A percentile compares a stretch with the other conserved stretches of the same genome.
phyloP scores from a whole-genome alignment of 2,888 invertebrate genomes.

The Incurvaria masculella region DNA sequence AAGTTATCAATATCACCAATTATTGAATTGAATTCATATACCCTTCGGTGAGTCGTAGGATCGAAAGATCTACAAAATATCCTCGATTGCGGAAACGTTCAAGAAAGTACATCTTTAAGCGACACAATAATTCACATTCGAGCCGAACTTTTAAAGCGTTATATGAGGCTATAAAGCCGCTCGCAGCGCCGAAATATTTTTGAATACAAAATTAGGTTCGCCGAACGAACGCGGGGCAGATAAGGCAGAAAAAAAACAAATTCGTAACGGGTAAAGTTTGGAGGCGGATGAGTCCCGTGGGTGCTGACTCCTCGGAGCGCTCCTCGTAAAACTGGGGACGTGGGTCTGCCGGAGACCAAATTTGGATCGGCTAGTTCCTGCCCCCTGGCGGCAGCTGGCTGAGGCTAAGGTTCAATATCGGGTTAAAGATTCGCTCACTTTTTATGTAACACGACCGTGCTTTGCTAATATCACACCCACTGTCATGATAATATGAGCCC shows the following conservation, averaged over 20 bases:
- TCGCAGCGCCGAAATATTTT: slow-evolving; percentile 54
- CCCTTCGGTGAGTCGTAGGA: no score
- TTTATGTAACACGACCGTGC: no score
- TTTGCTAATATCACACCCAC: no score
- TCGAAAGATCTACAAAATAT: neutral
- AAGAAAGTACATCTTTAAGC: neutral
- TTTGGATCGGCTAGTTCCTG: neutral
- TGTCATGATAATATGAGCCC: no score
- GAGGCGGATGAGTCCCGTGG: slow-evolving; percentile 55
- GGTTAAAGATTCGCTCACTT: no score
- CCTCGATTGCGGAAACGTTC: neutral
- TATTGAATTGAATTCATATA: no score
- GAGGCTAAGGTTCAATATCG: no score
- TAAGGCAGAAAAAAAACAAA: slow-evolving; percentile 56
- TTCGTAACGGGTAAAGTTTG: slow-evolving; percentile 59
- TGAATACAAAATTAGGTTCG: slow-evolving; percentile 58
- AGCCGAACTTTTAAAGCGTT: slow-evolving; percentile 52
- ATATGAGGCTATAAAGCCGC: slow-evolving; percentile 55
- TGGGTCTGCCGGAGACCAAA: slow-evolving; percentile 26
- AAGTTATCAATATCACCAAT: no score
- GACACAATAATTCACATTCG: neutral
- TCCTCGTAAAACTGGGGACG: slow-evolving; percentile 55
- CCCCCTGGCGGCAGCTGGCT: no score
- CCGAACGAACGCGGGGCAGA: slow-evolving; percentile 54
- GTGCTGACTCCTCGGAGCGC: slow-evolving; percentile 56